Conservation (phyloP, 1,140 invertebrate genomes). For the Ectropis grisescens region DNA sequence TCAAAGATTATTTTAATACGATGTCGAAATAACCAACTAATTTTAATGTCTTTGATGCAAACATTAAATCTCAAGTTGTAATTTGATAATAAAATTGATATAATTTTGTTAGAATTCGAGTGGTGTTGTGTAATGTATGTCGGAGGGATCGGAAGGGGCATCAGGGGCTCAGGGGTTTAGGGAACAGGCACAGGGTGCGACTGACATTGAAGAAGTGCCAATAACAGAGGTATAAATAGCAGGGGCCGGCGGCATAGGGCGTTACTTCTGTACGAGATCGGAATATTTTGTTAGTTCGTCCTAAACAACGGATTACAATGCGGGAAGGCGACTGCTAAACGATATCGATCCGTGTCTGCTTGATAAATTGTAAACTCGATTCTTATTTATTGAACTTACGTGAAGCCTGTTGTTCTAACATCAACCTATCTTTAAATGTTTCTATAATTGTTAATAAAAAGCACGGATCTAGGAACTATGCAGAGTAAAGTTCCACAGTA, state of each 20-base stretch:
- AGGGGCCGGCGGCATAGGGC: constrained; percentile 50
- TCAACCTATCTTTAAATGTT: too few relatives aligned
- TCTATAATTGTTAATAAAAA: too few relatives aligned
- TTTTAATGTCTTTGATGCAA: too few relatives aligned
- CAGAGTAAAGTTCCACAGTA: too few relatives aligned
- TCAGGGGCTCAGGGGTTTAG: constrained; percentile 39
- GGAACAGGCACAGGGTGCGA: constrained; percentile 65
- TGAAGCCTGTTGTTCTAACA: too few relatives aligned
- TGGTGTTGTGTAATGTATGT: constrained; percentile 51
- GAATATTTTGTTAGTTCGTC: constrained; percentile 61
- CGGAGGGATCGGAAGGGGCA: constrained; percentile 31
- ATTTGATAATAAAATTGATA: constrained; percentile 50
- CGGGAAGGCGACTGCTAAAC: constrained; percentile 36
- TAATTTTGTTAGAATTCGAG: constrained; percentile 47
- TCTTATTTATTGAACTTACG: constrained; percentile 24
- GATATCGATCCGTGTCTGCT: constrained; percentile 35
- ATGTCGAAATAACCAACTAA: too few relatives aligned
- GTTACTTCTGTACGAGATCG: constrained; percentile 64
- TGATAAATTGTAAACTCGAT: constrained; percentile 36
- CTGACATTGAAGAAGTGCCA: constrained; percentile 72
- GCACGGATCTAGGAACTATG: too few relatives aligned
- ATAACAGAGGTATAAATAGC: constrained; percentile 71
- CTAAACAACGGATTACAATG: constrained; percentile 66
- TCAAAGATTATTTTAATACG: too few relatives aligned
- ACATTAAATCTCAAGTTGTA: constrained; percentile 56